phyloP scores from a whole-genome alignment of 2,797 vertebrate species.

The Holocentrus rufus region DNA sequence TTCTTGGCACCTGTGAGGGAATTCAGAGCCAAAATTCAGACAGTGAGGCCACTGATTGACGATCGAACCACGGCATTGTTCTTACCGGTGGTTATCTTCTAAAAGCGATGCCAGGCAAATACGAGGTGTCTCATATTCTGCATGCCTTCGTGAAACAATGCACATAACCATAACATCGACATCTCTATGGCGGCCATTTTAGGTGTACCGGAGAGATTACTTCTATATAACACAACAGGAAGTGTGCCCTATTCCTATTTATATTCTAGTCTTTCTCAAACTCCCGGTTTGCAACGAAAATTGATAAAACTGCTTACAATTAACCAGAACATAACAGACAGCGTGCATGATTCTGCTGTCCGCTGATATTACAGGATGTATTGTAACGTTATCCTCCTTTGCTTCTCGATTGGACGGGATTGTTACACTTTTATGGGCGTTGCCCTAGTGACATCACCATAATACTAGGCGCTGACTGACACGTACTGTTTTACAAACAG shows the following conservation, averaged over 20 bases:
- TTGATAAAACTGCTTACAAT: accelerated
- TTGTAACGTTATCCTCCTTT: no score
- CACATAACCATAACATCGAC: not conserved
- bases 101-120: not conserved
- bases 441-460: conserved; percentile 70
- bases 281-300: not conserved
- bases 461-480: conserved; percentile 58
- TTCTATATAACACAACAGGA: conserved; percentile 48
- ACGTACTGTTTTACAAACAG: conserved; percentile 63
- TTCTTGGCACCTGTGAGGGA: not conserved
- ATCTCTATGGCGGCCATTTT: conserved; percentile 73
- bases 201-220: conserved; percentile 56
- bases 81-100: not conserved
- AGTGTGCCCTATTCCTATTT: conserved; percentile 10
- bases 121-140: no score
- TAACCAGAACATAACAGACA: accelerated
- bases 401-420: not conserved
- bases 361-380: not conserved
- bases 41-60: accelerated
- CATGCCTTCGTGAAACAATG: not conserved
- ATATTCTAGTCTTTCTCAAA: not conserved
- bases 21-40: not conserved
- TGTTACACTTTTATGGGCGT: conserved; percentile 67
- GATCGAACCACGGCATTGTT: not conserved
- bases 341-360: not conserved